Conservation (phyloP, 2,113 vertebrate species). For the Cercocebus atys region DNA sequence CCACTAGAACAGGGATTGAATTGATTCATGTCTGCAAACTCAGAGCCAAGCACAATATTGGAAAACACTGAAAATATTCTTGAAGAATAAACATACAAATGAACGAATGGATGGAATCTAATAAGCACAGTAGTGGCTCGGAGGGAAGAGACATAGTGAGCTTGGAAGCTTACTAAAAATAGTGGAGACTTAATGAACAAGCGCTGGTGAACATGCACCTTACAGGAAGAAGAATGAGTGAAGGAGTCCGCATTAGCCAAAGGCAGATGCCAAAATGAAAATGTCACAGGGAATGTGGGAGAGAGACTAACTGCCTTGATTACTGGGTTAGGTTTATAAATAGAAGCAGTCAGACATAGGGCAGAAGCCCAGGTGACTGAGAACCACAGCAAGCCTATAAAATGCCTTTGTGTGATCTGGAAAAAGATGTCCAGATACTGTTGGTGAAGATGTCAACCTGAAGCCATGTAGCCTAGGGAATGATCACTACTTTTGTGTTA, state of each 20-base stretch:
- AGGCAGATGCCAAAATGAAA: neutral
- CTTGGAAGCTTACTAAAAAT: neutral
- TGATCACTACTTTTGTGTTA: neutral
- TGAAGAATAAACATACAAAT: neutral
- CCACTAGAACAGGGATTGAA: neutral
- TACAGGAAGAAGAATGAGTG: neutral
- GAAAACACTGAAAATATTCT: neutral
- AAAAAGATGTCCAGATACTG: neutral
- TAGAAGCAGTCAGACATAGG: neutral
- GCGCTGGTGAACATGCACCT: neutral
- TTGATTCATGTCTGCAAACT: neutral
- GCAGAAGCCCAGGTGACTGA: neutral
- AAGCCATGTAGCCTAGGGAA: neutral
- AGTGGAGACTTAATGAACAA: neutral
- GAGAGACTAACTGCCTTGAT: neutral
- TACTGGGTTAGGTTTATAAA: neutral
- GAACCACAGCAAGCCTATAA: neutral
- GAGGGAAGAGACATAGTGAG: neutral
- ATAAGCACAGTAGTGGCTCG: neutral
- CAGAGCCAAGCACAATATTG: neutral
- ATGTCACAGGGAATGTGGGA: neutral
- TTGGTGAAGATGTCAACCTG: neutral
- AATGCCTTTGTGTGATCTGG: neutral
- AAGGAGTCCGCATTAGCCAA: neutral
- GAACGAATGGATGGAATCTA: neutral